phyloP scores from a whole-genome alignment of 2,113 vertebrate genomes.

The Etia nguti region DNA sequence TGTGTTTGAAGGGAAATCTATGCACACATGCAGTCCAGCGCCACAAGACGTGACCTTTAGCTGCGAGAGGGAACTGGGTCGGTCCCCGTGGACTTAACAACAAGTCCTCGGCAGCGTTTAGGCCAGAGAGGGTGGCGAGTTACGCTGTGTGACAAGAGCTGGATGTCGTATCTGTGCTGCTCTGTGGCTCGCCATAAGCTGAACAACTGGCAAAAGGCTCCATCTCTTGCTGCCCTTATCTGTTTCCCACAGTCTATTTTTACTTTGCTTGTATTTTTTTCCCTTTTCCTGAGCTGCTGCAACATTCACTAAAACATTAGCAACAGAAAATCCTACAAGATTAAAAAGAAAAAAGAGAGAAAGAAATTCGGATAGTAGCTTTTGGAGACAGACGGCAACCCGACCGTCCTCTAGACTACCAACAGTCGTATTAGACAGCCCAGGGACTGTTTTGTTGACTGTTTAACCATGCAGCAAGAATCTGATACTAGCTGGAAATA shows the following conservation, averaged over 20 bases:
- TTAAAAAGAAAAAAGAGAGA: background rate
- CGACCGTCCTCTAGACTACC: background rate
- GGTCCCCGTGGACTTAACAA: constrained; percentile 32
- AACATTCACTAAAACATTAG: background rate
- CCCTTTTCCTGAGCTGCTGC: background rate
- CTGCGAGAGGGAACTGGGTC: constrained; percentile 46
- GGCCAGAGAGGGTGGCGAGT: background rate
- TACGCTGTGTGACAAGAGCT: constrained; percentile 28
- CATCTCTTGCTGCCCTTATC: constrained; percentile 25
- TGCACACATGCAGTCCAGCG: background rate
- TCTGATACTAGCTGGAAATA: background rate
- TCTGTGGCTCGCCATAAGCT: constrained; percentile 2
- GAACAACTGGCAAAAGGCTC: constrained; percentile 19
- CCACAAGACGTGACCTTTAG: constrained; percentile 35
- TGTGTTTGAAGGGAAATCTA: constrained; percentile 1
- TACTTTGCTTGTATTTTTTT: background rate
- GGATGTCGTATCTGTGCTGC: constrained; percentile 29
- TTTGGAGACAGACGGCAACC: background rate
- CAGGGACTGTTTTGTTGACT: background rate
- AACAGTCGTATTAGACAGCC: background rate
- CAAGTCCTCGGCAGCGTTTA: constrained; percentile 20
- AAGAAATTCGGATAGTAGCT: background rate
- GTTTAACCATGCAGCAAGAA: background rate
- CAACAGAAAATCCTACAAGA: background rate
- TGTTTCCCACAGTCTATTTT: constrained; percentile 49